Conservation (phyloP, 2,888 invertebrate genomes). For the Oscheius sp. region DNA sequence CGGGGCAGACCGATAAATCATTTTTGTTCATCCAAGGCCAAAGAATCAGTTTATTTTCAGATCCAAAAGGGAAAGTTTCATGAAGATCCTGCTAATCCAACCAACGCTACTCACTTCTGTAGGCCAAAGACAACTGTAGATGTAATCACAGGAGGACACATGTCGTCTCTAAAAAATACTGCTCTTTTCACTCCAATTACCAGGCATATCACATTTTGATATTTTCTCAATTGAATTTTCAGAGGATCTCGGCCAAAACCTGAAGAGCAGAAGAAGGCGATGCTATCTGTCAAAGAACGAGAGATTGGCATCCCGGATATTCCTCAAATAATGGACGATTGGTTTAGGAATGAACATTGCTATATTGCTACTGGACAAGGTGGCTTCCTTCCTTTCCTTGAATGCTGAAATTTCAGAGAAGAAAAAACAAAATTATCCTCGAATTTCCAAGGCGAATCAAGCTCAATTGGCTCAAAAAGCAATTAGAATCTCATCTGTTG, state of each 20-base stretch:
- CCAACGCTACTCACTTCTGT: slow-evolving; percentile 8
- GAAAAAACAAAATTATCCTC: background rate
- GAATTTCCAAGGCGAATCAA: background rate
- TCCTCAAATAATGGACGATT: too few species aligned
- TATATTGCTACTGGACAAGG: background rate
- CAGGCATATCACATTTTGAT: background rate
- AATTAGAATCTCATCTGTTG: background rate
- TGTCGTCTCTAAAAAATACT: background rate
- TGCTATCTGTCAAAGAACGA: too few species aligned
- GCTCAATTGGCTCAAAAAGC: too few species aligned
- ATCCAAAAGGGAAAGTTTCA: background rate
- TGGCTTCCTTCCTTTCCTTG: too few species aligned
- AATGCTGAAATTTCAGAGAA: background rate
- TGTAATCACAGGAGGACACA: background rate
- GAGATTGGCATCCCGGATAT: too few species aligned
- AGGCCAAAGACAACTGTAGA: background rate
- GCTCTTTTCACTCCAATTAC: background rate
- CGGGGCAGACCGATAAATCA: too few species aligned
- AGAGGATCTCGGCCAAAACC: background rate
- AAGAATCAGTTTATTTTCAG: background rate
- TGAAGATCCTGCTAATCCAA: background rate
- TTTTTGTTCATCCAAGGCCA: too few species aligned
- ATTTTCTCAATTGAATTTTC: too few species aligned
- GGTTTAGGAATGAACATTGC: too few species aligned
- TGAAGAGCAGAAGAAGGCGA: background rate